phyloP scores from a whole-genome alignment of 2,888 invertebrate genomes.

The Conus canariensis region DNA sequence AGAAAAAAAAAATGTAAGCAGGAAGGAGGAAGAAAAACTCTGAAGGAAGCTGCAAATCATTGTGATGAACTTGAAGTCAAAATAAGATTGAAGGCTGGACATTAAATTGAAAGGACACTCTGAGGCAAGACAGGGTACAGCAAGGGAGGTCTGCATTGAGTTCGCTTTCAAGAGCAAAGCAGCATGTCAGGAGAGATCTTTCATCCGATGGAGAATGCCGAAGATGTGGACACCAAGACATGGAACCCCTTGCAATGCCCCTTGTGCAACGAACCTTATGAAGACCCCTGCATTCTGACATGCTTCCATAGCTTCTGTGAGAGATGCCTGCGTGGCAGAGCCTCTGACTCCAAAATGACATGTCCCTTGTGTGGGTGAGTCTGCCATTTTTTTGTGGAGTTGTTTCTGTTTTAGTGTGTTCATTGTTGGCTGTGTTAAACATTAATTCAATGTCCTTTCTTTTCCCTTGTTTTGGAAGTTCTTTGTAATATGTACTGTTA shows the following conservation, averaged over 20 bases:
- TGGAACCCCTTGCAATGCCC: conserved; percentile 84
- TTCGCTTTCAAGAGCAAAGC: neutral
- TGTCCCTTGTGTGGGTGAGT: conserved; percentile 85
- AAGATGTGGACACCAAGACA: conserved; percentile 60
- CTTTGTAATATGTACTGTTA: no score
- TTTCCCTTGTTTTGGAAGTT: no score
- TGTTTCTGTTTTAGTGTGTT: no score
- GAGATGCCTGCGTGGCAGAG: conserved; percentile 83
- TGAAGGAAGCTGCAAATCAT: no score
- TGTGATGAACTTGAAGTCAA: no score
- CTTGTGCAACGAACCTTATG: conserved; percentile 85
- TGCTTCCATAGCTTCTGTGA: conserved; percentile 88
- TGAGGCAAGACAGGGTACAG: neutral
- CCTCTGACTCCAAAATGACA: conserved; percentile 83
- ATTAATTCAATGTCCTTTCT: no score
- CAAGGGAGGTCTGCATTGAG: neutral
- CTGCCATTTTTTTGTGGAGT: neutral
- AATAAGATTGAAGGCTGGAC: no score
- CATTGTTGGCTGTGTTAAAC: no score
- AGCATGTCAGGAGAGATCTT: conserved; percentile 68
- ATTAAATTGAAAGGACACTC: no score
- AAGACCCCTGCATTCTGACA: conserved; percentile 85
- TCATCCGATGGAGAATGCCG: conserved; percentile 59
- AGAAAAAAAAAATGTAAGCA: no score
- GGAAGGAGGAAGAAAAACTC: no score